Conservation (phyloP, 2,888 invertebrate species). For the Platycnemis pennipes region DNA sequence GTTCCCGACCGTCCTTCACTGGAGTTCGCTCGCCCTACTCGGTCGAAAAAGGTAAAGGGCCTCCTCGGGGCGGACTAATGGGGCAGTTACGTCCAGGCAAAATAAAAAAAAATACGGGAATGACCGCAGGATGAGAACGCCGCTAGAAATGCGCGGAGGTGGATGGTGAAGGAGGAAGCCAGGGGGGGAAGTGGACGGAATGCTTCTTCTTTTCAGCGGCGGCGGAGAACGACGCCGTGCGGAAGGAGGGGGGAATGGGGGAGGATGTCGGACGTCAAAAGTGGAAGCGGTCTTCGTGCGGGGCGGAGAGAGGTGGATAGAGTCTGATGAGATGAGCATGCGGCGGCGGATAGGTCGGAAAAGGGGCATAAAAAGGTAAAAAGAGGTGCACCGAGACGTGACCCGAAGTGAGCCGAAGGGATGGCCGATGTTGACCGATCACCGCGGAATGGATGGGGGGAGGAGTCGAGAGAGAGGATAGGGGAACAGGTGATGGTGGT, state of each 20-base stretch:
- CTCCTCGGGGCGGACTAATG: conserved; percentile 37
- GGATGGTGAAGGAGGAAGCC: too few species aligned
- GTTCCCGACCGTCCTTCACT: neutral
- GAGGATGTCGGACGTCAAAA: neutral
- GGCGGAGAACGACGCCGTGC: neutral
- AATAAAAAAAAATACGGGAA: neutral
- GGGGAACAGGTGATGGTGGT: conserved; percentile 33
- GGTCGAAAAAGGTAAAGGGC: conserved; percentile 52
- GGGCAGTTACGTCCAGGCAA: conserved; percentile 42
- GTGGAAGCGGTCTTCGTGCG: neutral
- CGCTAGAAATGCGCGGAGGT: neutral
- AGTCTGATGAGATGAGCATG: conserved; percentile 48
- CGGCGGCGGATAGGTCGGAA: conserved; percentile 30
- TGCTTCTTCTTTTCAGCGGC: neutral
- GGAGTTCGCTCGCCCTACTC: neutral
- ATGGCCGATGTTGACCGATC: conserved; percentile 67
- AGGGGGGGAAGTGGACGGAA: neutral
- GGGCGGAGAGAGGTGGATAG: neutral
- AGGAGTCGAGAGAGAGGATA: neutral
- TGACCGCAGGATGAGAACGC: conserved; percentile 10
- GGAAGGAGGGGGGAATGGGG: neutral
- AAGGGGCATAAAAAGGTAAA: neutral
- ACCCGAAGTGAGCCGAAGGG: conserved; percentile 64
- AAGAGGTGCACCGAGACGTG: conserved; percentile 52
- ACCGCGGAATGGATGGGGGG: neutral